Evolutionary conservation across 2,888 invertebrate genomes (phyloP).

Genomic region (Melitaea athalia): DNA sequence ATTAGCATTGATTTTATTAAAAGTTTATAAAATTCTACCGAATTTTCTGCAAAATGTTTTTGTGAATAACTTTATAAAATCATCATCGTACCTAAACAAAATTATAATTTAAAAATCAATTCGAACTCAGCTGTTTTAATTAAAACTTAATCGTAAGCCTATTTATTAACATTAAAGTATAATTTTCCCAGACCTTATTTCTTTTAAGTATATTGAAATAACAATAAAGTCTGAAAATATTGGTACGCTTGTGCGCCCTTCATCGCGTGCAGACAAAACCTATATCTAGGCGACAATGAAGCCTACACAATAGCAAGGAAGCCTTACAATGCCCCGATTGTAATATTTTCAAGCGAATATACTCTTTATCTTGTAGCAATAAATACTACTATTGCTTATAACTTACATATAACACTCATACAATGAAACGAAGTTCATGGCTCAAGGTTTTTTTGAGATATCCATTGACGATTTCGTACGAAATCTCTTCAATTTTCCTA

Average conservation of each 20-base stretch:
- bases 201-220: slow-evolving; percentile 6
- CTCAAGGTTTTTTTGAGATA: not conserved
- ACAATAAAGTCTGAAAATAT: slow-evolving; percentile 17
- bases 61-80: too few species aligned
- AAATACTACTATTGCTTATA: slow-evolving; percentile 46
- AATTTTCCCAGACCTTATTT: not conserved
- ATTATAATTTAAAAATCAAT: too few species aligned
- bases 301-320: slow-evolving; percentile 62
- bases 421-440: slow-evolving; percentile 19
- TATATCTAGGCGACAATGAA: slow-evolving; percentile 61
- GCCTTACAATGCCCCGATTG: slow-evolving; percentile 54
- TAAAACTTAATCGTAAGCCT: not conserved
- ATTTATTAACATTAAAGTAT: not conserved
- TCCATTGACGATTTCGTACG: slow-evolving; percentile 13
- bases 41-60: too few species aligned
- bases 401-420: slow-evolving; percentile 1
- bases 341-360: slow-evolving; percentile 44
- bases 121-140: too few species aligned
- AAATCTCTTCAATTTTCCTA: not conserved
- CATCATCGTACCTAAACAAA: too few species aligned
- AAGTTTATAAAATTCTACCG: too few species aligned
- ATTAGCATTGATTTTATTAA: not conserved
- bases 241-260: slow-evolving; percentile 25
- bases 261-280: slow-evolving; percentile 51
- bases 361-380: slow-evolving; percentile 47